Evolutionary conservation across 2,888 invertebrate genomes (phyloP).

Genomic region (Hesperia comma): DNA sequence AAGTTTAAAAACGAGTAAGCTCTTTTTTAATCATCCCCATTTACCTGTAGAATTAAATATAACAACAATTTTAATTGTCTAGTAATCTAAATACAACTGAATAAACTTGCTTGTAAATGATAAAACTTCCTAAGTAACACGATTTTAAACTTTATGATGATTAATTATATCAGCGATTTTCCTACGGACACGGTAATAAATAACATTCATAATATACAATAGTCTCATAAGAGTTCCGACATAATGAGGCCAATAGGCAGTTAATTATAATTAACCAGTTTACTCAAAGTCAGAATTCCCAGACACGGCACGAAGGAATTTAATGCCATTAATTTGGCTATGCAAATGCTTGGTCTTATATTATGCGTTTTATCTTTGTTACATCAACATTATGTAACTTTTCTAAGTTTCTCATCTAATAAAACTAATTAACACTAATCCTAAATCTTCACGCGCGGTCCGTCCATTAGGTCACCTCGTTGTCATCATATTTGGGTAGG

Average conservation of each 20-base stretch:
- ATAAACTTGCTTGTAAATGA: no score
- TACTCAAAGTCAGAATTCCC: not conserved
- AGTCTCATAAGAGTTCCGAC: not conserved
- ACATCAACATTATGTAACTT: not conserved
- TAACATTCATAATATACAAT: not conserved
- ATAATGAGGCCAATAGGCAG: slow-evolving; percentile 1
- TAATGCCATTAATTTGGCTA: not conserved
- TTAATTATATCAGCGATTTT: no score
- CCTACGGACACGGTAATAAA: no score
- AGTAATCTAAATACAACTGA: no score
- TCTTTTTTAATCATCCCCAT: not conserved
- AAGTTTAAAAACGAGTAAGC: slow-evolving; percentile 57
- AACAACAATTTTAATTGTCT: no score
- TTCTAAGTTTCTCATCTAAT: not conserved
- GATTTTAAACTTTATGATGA: no score
- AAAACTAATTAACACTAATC: not conserved
- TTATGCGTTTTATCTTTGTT: not conserved
- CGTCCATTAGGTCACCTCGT: no score
- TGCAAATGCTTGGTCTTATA: no score
- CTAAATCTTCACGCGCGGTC: no score
- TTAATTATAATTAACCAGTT: slow-evolving; percentile 2
- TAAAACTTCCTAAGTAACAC: no score
- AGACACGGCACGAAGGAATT: not conserved
- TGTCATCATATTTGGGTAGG: no score
- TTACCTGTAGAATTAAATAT: no score